Conservation (phyloP, 2,888 invertebrate species). For the Orchestes rusci region DNA sequence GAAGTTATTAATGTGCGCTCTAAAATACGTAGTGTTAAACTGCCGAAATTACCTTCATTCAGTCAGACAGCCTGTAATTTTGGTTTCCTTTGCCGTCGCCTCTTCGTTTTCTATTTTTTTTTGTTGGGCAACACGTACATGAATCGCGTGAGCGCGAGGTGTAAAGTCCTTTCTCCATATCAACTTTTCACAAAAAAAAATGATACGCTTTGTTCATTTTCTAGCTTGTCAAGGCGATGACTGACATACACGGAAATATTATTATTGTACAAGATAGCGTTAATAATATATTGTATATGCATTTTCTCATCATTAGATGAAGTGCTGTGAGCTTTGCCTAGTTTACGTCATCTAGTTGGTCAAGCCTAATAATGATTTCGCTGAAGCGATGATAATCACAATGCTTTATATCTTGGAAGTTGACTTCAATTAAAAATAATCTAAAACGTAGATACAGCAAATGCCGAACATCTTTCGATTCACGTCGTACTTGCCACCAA, state of each 20-base stretch:
- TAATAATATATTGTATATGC: conserved; percentile 7
- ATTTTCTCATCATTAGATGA: too few relatives aligned
- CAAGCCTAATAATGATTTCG: too few relatives aligned
- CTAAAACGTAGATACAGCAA: too few relatives aligned
- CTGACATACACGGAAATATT: conserved; percentile 18
- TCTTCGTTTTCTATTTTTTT: conserved; percentile 6
- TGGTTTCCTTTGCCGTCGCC: conserved; percentile 37
- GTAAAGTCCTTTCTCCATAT: conserved; percentile 36
- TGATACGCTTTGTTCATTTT: conserved; percentile 12
- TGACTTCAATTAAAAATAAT: too few relatives aligned
- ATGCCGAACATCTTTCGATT: too few relatives aligned
- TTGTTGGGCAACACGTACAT: too few relatives aligned
- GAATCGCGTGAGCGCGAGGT: conserved; percentile 38
- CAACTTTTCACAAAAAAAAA: conserved; percentile 11
- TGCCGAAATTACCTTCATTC: conserved; percentile 43
- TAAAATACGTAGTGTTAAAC: conserved; percentile 41
- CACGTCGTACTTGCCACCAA: too few relatives aligned
- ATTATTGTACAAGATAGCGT: conserved; percentile 2
- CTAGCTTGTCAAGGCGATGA: conserved; percentile 17
- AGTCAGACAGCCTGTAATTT: conserved; percentile 43
- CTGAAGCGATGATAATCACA: too few relatives aligned
- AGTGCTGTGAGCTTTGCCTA: too few relatives aligned
- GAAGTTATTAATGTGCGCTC: conserved; percentile 36
- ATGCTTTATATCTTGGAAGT: too few relatives aligned
- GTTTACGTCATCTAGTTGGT: too few relatives aligned